Conservation (phyloP, 23 tunicate genomes). For the Trididemnum miniatum region DNA sequence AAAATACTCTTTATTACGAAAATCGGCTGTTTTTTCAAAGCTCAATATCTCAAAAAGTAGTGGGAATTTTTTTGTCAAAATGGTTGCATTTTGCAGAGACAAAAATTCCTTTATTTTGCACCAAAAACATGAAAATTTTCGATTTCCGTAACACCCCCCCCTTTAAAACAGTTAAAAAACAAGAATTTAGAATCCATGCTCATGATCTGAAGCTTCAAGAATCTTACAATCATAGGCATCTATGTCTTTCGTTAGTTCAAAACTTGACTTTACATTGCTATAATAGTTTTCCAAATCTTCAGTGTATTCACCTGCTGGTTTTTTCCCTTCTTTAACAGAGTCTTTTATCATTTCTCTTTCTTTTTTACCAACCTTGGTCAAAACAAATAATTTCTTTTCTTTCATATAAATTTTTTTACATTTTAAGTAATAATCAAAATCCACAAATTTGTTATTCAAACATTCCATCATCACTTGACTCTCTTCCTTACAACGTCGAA, state of each 20-base stretch:
- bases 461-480: conserved; percentile 66
- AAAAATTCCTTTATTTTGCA: too few species aligned
- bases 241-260: conserved; percentile 7
- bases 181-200: too few species aligned
- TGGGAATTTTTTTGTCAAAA: too few species aligned
- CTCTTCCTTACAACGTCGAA: conserved; percentile 52
- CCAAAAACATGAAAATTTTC: too few species aligned
- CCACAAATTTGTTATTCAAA: conserved; percentile 66
- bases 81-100: too few species aligned
- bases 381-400: conserved; percentile 54
- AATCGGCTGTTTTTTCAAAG: too few species aligned
- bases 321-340: neutral
- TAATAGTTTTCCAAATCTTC: neutral
- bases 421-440: conserved; percentile 51
- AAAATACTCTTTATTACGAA: too few species aligned
- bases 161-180: too few species aligned
- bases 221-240: neutral
- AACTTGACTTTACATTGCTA: neutral
- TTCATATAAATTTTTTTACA: conserved; percentile 55
- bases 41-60: too few species aligned
- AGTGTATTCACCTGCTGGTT: neutral
- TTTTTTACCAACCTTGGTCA: conserved; percentile 30
- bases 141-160: too few species aligned
- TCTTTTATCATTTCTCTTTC: conserved; percentile 7
- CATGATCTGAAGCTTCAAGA: too few species aligned